phyloP scores from a whole-genome alignment of 2,797 vertebrate genomes.

The Hippocampus kuda region DNA sequence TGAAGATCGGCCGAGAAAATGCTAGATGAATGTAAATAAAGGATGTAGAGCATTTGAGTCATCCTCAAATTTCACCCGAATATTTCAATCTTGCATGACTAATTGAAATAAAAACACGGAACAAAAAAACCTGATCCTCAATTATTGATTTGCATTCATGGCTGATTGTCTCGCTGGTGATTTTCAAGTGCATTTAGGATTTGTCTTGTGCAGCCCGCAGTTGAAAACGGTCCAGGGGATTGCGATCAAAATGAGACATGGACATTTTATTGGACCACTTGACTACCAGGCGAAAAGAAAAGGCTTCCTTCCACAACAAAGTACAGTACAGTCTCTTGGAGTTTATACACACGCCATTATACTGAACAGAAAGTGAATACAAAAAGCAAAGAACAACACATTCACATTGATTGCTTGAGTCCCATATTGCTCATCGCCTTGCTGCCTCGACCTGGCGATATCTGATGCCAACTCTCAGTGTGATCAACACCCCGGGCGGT shows the following conservation, averaged over 20 bases:
- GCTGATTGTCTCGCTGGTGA: constrained; percentile 49
- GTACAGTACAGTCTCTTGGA: constrained; percentile 10
- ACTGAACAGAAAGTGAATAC: not conserved
- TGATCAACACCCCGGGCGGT: constrained; percentile 22
- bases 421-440: constrained; percentile 30
- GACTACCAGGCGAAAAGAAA: constrained; percentile 26
- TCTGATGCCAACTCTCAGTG: constrained; percentile 17
- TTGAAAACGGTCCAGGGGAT: constrained; percentile 8
- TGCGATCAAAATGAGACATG: constrained; percentile 27
- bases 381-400: constrained; percentile 24
- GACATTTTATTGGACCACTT: constrained; percentile 17
- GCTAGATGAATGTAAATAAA: no score
- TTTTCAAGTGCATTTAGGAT: constrained; percentile 10
- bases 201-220: constrained; percentile 7
- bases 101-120: not conserved
- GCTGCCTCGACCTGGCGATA: constrained; percentile 8
- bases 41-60: not conserved
- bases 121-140: not conserved
- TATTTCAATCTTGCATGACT: not conserved
- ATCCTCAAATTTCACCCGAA: not conserved
- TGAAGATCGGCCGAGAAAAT: not conserved
- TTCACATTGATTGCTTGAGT: constrained; percentile 35
- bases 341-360: constrained; percentile 15
- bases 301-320: constrained; percentile 25
- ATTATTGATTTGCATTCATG: constrained; percentile 10